Evolutionary conservation across 2,888 invertebrate species (phyloP).

Genomic region (Sesia bembeciformis): DNA sequence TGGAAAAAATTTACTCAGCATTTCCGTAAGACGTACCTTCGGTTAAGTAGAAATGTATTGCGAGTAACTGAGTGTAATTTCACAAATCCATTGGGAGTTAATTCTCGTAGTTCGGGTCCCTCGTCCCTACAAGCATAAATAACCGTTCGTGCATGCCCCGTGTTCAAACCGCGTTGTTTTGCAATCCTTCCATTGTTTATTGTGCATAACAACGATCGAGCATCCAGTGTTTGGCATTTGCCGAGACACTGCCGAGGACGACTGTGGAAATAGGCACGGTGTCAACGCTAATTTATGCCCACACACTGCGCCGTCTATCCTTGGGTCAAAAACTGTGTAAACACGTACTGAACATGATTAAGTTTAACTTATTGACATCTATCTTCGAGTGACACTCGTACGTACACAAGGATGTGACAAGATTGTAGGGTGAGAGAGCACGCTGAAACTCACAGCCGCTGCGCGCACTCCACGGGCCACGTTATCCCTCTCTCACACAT

Average conservation of each 20-base stretch:
- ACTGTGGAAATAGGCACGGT: slow-evolving; percentile 36
- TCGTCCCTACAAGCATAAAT: slow-evolving; percentile 38
- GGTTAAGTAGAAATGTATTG: background rate
- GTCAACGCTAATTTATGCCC: slow-evolving; percentile 4
- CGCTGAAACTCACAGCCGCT: too few relatives aligned
- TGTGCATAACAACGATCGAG: slow-evolving; percentile 19
- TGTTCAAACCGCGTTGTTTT: slow-evolving; percentile 26
- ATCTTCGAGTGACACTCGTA: too few relatives aligned
- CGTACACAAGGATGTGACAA: too few relatives aligned
- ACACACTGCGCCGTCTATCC: too few relatives aligned
- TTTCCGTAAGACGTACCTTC: too few relatives aligned
- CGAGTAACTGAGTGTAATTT: background rate
- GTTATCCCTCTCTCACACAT: too few relatives aligned
- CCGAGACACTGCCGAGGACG: slow-evolving; percentile 20
- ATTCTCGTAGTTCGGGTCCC: slow-evolving; percentile 16
- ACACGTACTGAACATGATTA: too few relatives aligned
- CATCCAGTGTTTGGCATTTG: slow-evolving; percentile 17
- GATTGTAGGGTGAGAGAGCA: too few relatives aligned
- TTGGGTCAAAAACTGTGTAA: too few relatives aligned
- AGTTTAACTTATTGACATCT: too few relatives aligned
- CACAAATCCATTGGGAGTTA: background rate
- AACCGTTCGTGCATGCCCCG: slow-evolving; percentile 36
- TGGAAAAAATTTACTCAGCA: too few relatives aligned
- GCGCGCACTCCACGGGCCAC: too few relatives aligned
- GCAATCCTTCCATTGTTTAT: slow-evolving; percentile 48